Evolutionary conservation across 2,888 invertebrate species (phyloP), one percentile per base, ranked within the genome.

Genomic region (Drosophila nigritarsus): DNA sequence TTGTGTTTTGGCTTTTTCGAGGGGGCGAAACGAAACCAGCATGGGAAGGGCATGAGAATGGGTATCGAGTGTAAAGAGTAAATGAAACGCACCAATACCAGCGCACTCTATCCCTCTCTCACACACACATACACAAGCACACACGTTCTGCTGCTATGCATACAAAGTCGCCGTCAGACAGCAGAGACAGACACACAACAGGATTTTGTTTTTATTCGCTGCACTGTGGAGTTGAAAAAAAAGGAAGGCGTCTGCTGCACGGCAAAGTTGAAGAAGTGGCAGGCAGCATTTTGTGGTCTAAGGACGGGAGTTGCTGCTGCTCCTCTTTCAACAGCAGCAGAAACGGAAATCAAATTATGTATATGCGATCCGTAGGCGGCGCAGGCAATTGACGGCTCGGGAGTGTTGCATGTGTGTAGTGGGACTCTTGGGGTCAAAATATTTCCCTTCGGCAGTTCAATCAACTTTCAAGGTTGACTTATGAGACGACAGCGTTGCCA

Each of bases 381-480:
- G 45, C 67, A 70, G 62, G 64, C 79, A 71, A 79, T 79, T 59
- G 67, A 62, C 67, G 71, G 75, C 64, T 66, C 55, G 66, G 66
- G 51, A 63, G 63, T 65, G 15, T 45, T 45, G 15, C 24, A n/a
- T 54, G 29, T 38, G 54, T 27, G 45, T 50, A 68, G 51, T 59
- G 75, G 60, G 50, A 71, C 58, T 72, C 64, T 72, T 66, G 84
- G 82, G 87, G 83, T 83, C 89, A 86, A 87, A 81, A 87, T 80
- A 80, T 87, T 75, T 77, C 73, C 73, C 72, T 73, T 73, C 67
- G 29, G 62, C 70, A 84, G 86, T 87, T 87, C 87, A 89, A 80
- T 89, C 87, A 87, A 87, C 86, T 84, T 82, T 87, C 86, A 89
- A 87, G 86, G 86, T 87, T 87, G 76, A 65, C 51, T 75, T 63